These are phyloP conservation scores for Corythornis madagascariensis DNA, from an alignment of 2,113 vertebrate genomes.

Conservation along the genomic window DNA sequence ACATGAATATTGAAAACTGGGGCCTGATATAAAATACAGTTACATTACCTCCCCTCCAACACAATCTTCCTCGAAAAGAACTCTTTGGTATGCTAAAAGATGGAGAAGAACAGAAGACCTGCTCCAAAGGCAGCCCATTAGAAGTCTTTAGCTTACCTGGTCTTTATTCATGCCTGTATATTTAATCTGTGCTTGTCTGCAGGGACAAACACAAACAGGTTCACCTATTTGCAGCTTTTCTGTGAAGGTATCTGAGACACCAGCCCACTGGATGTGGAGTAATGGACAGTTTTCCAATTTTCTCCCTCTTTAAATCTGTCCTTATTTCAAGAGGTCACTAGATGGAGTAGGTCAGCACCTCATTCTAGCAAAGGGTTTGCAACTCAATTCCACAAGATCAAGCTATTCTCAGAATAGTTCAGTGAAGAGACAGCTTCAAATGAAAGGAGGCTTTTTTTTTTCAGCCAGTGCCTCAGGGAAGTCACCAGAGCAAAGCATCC, in stretches of 20 bases:
- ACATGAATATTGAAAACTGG: background rate
- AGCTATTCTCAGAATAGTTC: background rate
- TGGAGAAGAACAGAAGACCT: background rate
- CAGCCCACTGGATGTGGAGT: background rate
- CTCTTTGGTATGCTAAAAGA: background rate
- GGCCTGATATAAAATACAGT: background rate
- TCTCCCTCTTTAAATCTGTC: background rate
- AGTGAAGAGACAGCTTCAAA: background rate
- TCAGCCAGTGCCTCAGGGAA: background rate
- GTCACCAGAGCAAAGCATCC: background rate
- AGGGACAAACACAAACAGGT: background rate
- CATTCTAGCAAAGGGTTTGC: background rate
- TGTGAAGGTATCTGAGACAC: background rate
- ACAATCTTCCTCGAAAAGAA: background rate
- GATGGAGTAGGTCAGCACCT: background rate
- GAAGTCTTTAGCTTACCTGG: background rate
- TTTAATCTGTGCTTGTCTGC: background rate
- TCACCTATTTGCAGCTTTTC: background rate
- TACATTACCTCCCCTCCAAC: too few relatives aligned
- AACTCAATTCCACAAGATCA: background rate
- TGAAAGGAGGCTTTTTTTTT: background rate
- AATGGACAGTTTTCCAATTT: background rate
- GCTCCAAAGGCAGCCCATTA: background rate
- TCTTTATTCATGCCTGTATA: background rate
- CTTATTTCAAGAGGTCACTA: background rate